Conservation (phyloP, 2,113 vertebrate species). For the Cichladusa arquata region DNA sequence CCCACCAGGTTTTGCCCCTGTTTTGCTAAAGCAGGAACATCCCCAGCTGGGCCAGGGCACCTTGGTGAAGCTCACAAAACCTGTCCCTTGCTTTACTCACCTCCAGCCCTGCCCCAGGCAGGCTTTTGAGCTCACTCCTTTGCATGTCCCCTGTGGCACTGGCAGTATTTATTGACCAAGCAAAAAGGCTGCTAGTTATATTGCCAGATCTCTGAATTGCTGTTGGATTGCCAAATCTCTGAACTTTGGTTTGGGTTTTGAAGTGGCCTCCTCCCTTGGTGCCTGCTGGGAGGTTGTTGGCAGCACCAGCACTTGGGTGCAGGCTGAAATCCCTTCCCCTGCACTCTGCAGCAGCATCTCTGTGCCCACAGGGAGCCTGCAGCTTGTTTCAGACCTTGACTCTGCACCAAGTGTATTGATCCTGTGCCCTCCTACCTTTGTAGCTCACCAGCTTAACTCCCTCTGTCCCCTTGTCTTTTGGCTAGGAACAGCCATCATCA, state of each 20-base stretch:
- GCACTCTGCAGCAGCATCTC: background rate
- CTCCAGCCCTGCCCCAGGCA: background rate
- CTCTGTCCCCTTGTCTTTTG: background rate
- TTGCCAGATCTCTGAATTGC: background rate
- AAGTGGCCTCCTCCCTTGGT: background rate
- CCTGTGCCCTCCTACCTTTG: background rate
- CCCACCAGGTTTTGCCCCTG: background rate
- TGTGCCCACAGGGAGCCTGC: background rate
- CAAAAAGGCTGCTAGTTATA: background rate
- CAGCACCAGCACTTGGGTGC: rapidly evolving
- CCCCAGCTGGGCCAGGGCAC: background rate
- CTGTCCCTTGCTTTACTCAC: background rate
- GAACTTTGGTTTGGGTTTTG: background rate
- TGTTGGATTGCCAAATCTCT: background rate
- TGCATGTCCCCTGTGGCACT: background rate
- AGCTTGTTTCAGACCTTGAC: background rate
- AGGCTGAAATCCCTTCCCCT: background rate
- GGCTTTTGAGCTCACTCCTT: background rate
- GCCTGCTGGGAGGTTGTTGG: background rate
- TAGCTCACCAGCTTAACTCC: background rate
- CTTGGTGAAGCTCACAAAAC: background rate
- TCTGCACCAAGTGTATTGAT: background rate
- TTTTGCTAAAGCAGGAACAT: background rate
- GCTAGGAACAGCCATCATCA: background rate
- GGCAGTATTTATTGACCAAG: background rate